Conservation (phyloP, 1,140 invertebrate genomes). For the Adoxophyes honmai region DNA sequence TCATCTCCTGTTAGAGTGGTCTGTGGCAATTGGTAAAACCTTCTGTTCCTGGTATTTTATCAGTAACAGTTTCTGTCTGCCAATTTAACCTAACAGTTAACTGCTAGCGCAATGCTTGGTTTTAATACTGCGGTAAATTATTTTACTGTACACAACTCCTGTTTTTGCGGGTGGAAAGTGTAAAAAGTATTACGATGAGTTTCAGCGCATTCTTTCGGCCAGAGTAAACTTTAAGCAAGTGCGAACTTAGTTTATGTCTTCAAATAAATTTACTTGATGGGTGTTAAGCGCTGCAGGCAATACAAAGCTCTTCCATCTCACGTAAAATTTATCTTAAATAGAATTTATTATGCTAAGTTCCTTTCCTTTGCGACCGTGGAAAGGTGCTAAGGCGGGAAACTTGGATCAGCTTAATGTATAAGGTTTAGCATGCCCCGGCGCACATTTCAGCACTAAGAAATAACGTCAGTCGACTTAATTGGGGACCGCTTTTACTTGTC, state of each 20-base stretch:
- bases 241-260: conserved; percentile 26
- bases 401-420: conserved; percentile 27
- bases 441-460: neutral
- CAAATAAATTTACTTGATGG: conserved; percentile 37
- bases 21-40: no score
- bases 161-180: no score
- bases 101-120: no score
- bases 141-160: no score
- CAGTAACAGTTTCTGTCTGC: no score
- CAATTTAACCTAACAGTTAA: no score
- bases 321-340: conserved; percentile 40
- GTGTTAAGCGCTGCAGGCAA: conserved; percentile 28
- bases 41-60: no score
- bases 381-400: conserved; percentile 30
- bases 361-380: conserved; percentile 16
- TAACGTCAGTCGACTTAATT: no score
- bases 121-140: no score
- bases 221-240: neutral
- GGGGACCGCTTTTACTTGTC: no score
- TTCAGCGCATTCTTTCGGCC: neutral
- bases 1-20: no score
- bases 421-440: conserved; percentile 22
- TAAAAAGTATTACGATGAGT: no score
- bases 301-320: conserved; percentile 33
- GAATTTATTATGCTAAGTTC: conserved; percentile 38